Base-by-base conservation (phyloP, 2,113 vertebrate genomes). In the Pungitius pungitius region DNA sequence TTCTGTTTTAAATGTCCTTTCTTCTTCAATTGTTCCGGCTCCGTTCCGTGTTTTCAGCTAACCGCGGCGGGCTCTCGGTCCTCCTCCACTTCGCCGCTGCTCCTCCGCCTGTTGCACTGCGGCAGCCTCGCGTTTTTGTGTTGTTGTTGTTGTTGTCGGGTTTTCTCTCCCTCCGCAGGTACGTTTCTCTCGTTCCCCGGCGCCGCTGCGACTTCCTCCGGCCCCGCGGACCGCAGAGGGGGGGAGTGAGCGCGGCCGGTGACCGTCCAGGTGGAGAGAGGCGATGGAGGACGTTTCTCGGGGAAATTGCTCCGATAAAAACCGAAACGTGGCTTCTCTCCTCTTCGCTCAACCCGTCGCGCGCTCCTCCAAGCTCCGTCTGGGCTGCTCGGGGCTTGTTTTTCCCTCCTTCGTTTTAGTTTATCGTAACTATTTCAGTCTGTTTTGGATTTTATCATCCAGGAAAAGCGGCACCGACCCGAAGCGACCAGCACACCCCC, bases 91-190 rank as follows among this genome's bases (percentile, higher is more conserved):
- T 60, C 51, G 51, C 75, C 52, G 80, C 30, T 89, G 37, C 56
- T 33, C 37, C 92, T 94, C 93, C 90, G 95, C 96, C 96, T 97
- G 96, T 97, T 97, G 96, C 96, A 97, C 96, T 97, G 96, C 96
- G 95, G 95, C 96, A 96, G 94, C 94, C 89, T 85, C 83, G 33
- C 33, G 1, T 35, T 35, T 35, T 5, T 7, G 33, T 35, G 33
- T n/a, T n/a, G n/a, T n/a, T n/a, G n/a, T n/a, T n/a, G n/a, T n/a
- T n/a, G n/a, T n/a, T n/a, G 33, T 35, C 6, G 33, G 33, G n/a
- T n/a, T n/a, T 35, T 7, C 1, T 35, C 33, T 35, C 33, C 33
- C 33, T 35, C 33, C 33, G 33, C 33, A 35, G 33, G 33, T 35
- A 35, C 33, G 33, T 7, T 35, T 35, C 33, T 35, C 33, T 35